These are phyloP conservation scores for Bovichtus diacanthus DNA, from an alignment of 2,797 vertebrate genomes.

Conservation along the genomic window DNA sequence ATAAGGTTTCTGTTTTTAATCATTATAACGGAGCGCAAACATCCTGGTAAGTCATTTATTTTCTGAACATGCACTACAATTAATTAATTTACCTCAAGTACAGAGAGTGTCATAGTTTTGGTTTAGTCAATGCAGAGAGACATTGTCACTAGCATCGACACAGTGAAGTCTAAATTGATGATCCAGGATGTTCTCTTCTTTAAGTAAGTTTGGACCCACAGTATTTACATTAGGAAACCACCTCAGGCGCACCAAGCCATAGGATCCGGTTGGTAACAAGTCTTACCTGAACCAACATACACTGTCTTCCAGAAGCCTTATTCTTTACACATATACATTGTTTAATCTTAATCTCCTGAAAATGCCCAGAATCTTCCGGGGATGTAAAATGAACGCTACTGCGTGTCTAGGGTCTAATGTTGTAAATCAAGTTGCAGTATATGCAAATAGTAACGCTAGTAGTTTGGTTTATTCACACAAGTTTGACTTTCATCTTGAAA, in stretches of 20 bases:
- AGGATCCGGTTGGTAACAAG: conserved; percentile 3
- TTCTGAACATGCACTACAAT: neutral
- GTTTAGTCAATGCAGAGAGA: neutral
- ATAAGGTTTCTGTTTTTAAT: neutral
- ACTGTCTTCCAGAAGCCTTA: neutral
- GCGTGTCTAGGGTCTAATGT: no score
- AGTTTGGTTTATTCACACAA: no score
- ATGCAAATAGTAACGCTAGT: no score
- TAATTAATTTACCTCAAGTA: neutral
- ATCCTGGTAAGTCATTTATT: neutral
- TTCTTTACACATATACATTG: neutral
- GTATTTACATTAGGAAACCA: conserved; percentile 41
- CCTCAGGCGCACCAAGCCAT: neutral
- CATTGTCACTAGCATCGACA: rapidly evolving
- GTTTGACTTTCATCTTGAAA: no score
- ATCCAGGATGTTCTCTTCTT: neutral
- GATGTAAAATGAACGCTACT: neutral
- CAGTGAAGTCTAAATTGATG: neutral
- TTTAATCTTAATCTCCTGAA: neutral
- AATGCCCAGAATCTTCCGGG: neutral
- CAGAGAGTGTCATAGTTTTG: neutral
- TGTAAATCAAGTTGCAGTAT: no score
- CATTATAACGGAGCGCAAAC: neutral
- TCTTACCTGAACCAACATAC: conserved; percentile 21
- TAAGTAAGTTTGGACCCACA: conserved; percentile 6